Base-by-base conservation (phyloP, 2,113 vertebrate species). In the Progne subis region DNA sequence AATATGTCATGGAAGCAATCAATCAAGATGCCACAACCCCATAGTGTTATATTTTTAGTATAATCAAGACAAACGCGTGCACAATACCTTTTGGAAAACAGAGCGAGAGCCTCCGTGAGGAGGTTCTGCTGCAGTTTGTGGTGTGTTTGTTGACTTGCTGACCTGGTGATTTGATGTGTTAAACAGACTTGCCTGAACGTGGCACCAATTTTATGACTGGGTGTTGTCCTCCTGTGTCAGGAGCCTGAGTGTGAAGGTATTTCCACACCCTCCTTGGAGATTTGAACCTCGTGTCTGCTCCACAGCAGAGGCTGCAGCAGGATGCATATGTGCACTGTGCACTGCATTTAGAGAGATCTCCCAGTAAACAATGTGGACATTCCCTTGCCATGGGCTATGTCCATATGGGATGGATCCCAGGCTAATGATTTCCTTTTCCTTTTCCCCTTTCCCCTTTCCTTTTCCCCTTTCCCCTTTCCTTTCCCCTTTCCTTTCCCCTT, bases 1-100 rank as follows among this genome's bases (percentile, higher is more conserved):
- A 95, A 69, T 96, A 96, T 91, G 92, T 78, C 97, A 94, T 53
- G 81, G 96, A 97, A 95, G 87, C 78, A 86, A 96, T 96, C 94
- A 93, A 94, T 97, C 97, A 96, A 95, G 95, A 28, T 71, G 91
- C 96, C 95, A 75, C 67, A 95, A 77, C 46, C 86, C 41, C 78
- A 65, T 49, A 28, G 12, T 12, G 88, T 59, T 86, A 6, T 59
- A 78, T 68, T 81, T 81, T 95, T 92, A 86, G 88, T 72, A 79
- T 87, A 91, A 97, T 91, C 92, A 96, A 96, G 97, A 96, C 71
- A 93, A 96, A 96, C 25, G 13, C 1, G 23, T 29, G 67, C 41
- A 68, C 21, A 37, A 93, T 31, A 41, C 78, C 68, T 92, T 77
- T 13, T 72, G 85, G 60, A 53, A 78, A 87, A 65, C 19, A 26